Percentiles rank a stretch among this genome's conserved stretches.
Conservation (phyloP, 1,140 invertebrate genomes). For the Lordiphosa mommai region DNA sequence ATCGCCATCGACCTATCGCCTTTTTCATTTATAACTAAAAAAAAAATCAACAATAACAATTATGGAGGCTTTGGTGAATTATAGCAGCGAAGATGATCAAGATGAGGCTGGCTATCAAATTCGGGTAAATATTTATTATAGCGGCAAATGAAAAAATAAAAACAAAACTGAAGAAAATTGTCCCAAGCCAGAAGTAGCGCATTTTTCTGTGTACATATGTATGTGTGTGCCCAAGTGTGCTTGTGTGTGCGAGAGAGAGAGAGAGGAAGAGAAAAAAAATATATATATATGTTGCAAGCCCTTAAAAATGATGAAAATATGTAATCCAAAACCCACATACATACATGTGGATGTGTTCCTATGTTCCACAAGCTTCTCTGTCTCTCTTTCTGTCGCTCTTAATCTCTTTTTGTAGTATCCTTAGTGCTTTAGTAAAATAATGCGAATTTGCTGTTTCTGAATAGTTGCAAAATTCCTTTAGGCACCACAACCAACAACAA, state of each 20-base stretch:
- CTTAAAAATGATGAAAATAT: too few species aligned
- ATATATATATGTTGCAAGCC: not conserved
- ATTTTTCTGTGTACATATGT: constrained; percentile 44
- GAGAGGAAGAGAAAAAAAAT: constrained; percentile 12
- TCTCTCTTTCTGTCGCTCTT: not conserved
- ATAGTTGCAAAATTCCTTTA: constrained; percentile 79
- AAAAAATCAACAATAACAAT: constrained; percentile 22
- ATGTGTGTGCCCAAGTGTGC: constrained; percentile 9
- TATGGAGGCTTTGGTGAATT: constrained; percentile 83
- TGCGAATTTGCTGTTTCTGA: constrained; percentile 79
- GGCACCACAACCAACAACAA: constrained; percentile 61
- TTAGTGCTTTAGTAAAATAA: constrained; percentile 76
- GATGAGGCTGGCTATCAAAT: constrained; percentile 79
- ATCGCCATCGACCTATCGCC: too few species aligned
- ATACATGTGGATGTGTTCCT: too few species aligned
- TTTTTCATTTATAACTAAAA: not conserved
- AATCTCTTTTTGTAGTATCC: constrained; percentile 44
- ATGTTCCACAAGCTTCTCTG: not conserved
- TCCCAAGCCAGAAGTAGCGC: constrained; percentile 25
- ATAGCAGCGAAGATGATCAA: constrained; percentile 84
- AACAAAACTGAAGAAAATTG: constrained; percentile 9
- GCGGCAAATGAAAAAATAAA: constrained; percentile 8
- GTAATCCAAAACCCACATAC: not conserved
- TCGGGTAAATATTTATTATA: constrained; percentile 64
- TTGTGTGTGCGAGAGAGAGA: constrained; percentile 12